These are phyloP conservation scores for Triplophysa rosa DNA, from an alignment of 2,113 vertebrate species.

Conservation along the genomic window DNA sequence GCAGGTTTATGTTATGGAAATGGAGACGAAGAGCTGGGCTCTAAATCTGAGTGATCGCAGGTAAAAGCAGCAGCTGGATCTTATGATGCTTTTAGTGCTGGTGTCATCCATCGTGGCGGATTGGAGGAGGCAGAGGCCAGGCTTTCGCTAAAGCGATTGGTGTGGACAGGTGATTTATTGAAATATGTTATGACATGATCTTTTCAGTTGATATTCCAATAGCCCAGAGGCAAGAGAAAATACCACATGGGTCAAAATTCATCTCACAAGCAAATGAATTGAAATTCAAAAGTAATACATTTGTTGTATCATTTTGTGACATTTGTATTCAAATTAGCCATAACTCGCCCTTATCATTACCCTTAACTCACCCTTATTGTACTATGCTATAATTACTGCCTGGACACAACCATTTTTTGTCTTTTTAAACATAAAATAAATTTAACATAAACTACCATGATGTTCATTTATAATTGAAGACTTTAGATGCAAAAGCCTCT, in stretches of 20 bases:
- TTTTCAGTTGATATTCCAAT: constrained; percentile 10
- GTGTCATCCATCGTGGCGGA: constrained; percentile 17
- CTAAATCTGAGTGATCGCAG: constrained; percentile 13
- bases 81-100: constrained; percentile 37
- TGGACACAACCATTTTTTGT: too few relatives aligned
- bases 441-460: too few relatives aligned
- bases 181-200: constrained; percentile 25
- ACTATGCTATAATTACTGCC: too few relatives aligned
- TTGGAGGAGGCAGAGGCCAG: constrained; percentile 12
- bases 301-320: too few relatives aligned
- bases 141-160: background rate
- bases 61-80: background rate
- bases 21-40: constrained; percentile 4
- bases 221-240: background rate
- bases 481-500: too few relatives aligned
- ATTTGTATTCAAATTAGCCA: too few relatives aligned
- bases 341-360: too few relatives aligned
- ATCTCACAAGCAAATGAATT: too few relatives aligned
- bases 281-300: too few relatives aligned
- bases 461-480: too few relatives aligned
- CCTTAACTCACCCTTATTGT: too few relatives aligned
- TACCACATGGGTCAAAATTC: background rate
- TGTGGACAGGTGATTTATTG: constrained; percentile 22
- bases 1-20: constrained; percentile 25
- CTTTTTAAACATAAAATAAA: too few relatives aligned